Conservation (phyloP, 1,140 invertebrate species). For the Gonioctena quinquepunctata region DNA sequence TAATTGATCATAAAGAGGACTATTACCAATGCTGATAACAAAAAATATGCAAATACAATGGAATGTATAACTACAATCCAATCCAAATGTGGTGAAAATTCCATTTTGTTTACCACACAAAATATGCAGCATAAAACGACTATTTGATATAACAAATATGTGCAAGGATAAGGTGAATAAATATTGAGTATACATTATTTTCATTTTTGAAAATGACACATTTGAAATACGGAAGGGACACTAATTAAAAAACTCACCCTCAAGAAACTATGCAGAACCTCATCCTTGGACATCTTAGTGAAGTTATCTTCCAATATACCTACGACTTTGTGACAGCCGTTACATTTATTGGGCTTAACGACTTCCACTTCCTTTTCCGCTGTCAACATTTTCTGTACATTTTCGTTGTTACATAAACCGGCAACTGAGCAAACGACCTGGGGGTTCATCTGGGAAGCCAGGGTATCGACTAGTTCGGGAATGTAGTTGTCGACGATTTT, state of each 20-base stretch:
- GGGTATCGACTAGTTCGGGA: conserved; percentile 82
- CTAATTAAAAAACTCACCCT: conserved; percentile 57
- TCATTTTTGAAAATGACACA: too few species aligned
- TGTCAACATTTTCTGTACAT: conserved; percentile 69
- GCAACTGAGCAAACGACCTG: conserved; percentile 84
- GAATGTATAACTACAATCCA: not conserved
- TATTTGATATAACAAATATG: too few species aligned
- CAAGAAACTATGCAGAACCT: conserved; percentile 63
- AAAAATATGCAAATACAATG: not conserved
- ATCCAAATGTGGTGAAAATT: too few species aligned
- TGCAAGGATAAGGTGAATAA: too few species aligned
- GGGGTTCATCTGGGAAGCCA: conserved; percentile 86
- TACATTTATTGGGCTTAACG: conserved; percentile 53
- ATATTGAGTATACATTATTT: too few species aligned
- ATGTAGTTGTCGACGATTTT: conserved; percentile 84
- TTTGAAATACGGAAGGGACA: too few species aligned
- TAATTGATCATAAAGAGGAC: too few species aligned
- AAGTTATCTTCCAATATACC: conserved; percentile 62
- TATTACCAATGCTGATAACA: too few species aligned
- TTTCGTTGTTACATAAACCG: conserved; percentile 81
- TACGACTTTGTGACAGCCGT: conserved; percentile 62
- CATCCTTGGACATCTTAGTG: conserved; percentile 59
- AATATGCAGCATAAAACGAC: too few species aligned
- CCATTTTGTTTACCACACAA: too few species aligned
- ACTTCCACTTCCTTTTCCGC: not conserved